These are phyloP conservation scores for Leuciscus waleckii DNA, from an alignment of 2,797 vertebrate genomes.

Conservation along the genomic window DNA sequence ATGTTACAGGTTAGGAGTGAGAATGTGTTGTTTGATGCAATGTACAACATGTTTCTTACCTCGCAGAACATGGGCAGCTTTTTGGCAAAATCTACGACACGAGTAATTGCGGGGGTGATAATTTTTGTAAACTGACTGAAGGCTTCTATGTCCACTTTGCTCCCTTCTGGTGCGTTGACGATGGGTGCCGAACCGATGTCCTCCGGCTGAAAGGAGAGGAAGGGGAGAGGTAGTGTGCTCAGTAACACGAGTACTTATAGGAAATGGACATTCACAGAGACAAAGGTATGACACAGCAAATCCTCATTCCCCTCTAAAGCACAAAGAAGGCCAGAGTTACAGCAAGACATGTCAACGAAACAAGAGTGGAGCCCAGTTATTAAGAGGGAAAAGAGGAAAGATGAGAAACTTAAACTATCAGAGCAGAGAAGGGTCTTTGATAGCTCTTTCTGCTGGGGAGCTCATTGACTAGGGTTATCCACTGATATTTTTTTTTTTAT, in stretches of 20 bases:
- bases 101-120: slow-evolving; percentile 99
- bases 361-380: slow-evolving; percentile 45
- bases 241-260: slow-evolving; percentile 17
- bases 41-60: slow-evolving; percentile 73
- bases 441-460: slow-evolving; percentile 42
- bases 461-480: slow-evolving; percentile 60
- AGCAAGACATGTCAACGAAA: slow-evolving; percentile 38
- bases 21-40: background rate
- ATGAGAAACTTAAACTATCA: slow-evolving; percentile 48
- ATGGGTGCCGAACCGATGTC: slow-evolving; percentile 95
- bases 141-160: slow-evolving; percentile 99
- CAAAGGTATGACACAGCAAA: slow-evolving; percentile 52
- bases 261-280: slow-evolving; percentile 43
- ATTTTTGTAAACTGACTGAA: slow-evolving; percentile 99
- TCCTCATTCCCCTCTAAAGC: slow-evolving; percentile 60
- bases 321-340: slow-evolving; percentile 36
- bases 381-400: slow-evolving; percentile 51
- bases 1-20: background rate
- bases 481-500: too few relatives aligned
- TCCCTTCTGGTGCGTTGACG: slow-evolving; percentile 91
- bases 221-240: slow-evolving; percentile 34
- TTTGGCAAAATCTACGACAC: slow-evolving; percentile 99
- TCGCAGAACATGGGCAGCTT: slow-evolving; percentile 99
- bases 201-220: slow-evolving; percentile 84
- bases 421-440: slow-evolving; percentile 52